Base-by-base conservation (phyloP, 2,888 invertebrate species). In the Plutella xylostella region DNA sequence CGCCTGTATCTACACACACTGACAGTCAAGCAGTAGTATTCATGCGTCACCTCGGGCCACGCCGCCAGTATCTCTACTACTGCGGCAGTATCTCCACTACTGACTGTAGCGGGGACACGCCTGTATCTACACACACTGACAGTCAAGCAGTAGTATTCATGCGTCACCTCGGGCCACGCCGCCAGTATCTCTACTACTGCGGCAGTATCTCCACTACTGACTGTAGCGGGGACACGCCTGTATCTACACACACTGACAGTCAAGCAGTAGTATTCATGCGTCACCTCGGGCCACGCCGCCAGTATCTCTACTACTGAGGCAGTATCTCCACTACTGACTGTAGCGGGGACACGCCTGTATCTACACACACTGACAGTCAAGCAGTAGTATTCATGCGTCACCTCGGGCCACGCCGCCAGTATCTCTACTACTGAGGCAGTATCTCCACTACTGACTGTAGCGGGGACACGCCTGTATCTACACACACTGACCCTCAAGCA, bases 401-500 rank as follows among this genome's bases (percentile, higher is more conserved):
- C 89, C 49, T 88, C 88, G 0, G 89, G 86, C 37, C 87, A 76
- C 38, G 86, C 71, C 51, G 88, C 87, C 53, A 90, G 84, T 55
- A 87, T 87, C 60, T 94, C 91, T 0, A 97, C 95, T 0, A 96
- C 92, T 7, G 89, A 86, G 4, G 88, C 89, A 31, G 91, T 30
- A 94, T 86, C 63, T 96, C 96, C 0, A 96, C 96, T 0, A 96
- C 96, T 40, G 91, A 89, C 54, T 94, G 88, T 31, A 95, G 79
- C 0, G 97, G 94, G 0, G 93, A 93, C 89, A 96, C 90, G 15
- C 89, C 88, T 75, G 17, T 17, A n/a, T n/a, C n/a, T n/a, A n/a
- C n/a, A n/a, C n/a, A n/a, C 12, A 47, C 66, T 53, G 42, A 83
- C 84, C 53, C 86, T 78, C 15, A 94, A 74, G 60, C 91, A 91